Evolutionary conservation across 2,113 vertebrate genomes (phyloP), one percentile per base, ranked within the genome.

Genomic region (Malurus melanocephalus): DNA sequence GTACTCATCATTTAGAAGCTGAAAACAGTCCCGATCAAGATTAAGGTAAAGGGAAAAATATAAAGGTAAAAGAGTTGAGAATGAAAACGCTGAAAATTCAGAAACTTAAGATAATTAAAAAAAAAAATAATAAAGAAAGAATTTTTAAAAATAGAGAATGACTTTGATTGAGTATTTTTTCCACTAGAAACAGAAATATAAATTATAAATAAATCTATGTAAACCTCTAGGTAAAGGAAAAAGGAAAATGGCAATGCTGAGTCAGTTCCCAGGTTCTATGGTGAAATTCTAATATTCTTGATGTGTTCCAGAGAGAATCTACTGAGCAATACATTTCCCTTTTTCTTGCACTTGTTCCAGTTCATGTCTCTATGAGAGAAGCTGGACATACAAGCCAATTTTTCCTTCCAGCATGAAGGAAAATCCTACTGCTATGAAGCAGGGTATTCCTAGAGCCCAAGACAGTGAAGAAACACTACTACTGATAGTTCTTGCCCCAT

Each of bases 401-500:
- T 81, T 35, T 72, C 27, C 19, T 85, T 49, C 14, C 21, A 71
- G 26, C 14, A 45, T 16, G 46, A 30, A 85, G 16, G 35, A 35
- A 35, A 35, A 35, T 35, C 35, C 35, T 35, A 35, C 35, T 85
- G 26, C 11, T 43, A 46, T 89, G 13, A 69, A 81, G 10, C 13
- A 69, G 17, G 8, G 6, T 43, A 62, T 8, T 28, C 20, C 78
- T n/a, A 62, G 51, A 48, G 6, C 2, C 7, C 32, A 82, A 27
- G 15, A 35, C 3, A 68, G 5, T 62, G 23, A 69, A 56, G 33
- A 65, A 1, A 0, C 1, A 10, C 33, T 26, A 40, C 8, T 24
- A 5, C 10, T 60, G 30, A 26, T 12, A 51, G 16, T 46, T 1
- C 8, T 83, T 57, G 4, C 10, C 15, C 15, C 22, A 49, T 24